Evolutionary conservation across 2,888 invertebrate genomes (phyloP).

Genomic region (Desoria tigrina): DNA sequence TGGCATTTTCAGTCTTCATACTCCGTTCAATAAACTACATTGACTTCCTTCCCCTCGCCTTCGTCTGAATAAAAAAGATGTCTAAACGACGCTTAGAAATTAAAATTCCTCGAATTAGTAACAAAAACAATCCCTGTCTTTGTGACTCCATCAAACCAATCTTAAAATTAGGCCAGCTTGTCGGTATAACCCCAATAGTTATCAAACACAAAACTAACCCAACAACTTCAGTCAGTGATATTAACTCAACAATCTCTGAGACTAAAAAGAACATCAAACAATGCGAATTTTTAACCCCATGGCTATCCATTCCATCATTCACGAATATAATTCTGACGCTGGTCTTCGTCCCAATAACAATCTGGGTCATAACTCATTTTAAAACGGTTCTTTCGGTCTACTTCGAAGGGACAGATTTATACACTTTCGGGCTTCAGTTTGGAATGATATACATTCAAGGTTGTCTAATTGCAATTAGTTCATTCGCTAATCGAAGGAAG

Average conservation of each 20-base stretch:
- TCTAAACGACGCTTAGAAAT: too few species aligned
- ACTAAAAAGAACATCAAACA: too few species aligned
- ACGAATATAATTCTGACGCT: neutral
- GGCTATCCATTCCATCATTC: neutral
- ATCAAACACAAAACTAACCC: too few species aligned
- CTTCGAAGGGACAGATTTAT: conserved; percentile 5
- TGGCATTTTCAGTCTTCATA: too few species aligned
- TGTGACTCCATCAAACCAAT: neutral
- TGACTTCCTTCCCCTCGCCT: too few species aligned
- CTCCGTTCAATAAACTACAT: too few species aligned
- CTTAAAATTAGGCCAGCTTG: neutral
- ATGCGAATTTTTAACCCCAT: too few species aligned
- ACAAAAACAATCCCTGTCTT: too few species aligned
- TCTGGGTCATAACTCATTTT: neutral
- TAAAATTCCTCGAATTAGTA: too few species aligned
- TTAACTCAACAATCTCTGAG: too few species aligned
- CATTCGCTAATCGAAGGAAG: neutral
- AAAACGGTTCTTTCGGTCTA: neutral
- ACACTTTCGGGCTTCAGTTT: neutral
- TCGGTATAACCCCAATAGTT: conserved; percentile 1
- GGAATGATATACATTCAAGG: neutral
- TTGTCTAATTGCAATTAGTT: neutral
- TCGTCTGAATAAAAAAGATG: too few species aligned
- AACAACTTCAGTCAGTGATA: too few species aligned
- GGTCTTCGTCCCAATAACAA: neutral